Evolutionary conservation across 2,113 vertebrate species (phyloP).

Genomic region (Mesembrinibis cayennensis): DNA sequence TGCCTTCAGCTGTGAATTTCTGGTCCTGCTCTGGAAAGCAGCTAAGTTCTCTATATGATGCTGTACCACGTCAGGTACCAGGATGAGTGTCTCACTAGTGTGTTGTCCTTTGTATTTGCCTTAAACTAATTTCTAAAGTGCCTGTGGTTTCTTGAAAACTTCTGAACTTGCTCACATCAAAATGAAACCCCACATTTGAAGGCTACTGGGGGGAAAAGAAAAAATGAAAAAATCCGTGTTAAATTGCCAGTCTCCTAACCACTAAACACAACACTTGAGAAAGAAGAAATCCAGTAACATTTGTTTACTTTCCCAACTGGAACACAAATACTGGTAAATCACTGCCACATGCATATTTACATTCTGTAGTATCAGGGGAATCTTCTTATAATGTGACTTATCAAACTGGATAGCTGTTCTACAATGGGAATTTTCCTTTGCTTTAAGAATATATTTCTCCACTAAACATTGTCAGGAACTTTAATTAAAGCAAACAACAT

Average conservation of each 20-base stretch:
- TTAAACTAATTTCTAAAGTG: not conserved
- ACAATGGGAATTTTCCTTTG: not conserved
- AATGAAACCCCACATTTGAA: not conserved
- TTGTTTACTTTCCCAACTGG: not conserved
- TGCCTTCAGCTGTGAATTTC: not conserved
- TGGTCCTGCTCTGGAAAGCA: not conserved
- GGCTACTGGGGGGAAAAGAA: not conserved
- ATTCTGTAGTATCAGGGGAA: not conserved
- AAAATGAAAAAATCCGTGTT: not conserved
- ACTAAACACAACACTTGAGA: not conserved
- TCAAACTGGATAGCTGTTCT: not conserved
- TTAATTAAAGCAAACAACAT: not conserved
- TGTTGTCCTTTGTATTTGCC: not conserved
- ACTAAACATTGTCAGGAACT: not conserved
- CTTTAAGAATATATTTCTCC: not conserved
- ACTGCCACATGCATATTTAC: not conserved
- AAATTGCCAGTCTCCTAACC: not conserved
- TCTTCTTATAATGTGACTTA: not conserved
- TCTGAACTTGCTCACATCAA: not conserved
- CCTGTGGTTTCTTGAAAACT: not conserved
- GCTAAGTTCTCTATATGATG: accelerated
- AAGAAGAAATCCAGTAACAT: not conserved
- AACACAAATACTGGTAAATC: not conserved
- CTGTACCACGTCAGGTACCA: not conserved
- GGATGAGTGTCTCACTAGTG: not conserved